phyloP scores from a whole-genome alignment of 2,797 vertebrate genomes.

The Serranus cabrilla region DNA sequence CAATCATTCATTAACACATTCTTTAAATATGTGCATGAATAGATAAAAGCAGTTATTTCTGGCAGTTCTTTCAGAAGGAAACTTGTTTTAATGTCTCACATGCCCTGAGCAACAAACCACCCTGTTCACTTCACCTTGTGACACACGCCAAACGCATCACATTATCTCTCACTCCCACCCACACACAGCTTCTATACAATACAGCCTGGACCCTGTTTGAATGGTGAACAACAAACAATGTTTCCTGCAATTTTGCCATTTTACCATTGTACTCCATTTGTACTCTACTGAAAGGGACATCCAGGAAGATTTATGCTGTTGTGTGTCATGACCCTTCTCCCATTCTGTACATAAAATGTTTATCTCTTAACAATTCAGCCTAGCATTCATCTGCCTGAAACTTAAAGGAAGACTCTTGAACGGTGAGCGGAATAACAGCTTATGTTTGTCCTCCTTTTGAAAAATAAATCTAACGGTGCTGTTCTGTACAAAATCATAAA shows the following conservation, averaged over 20 bases:
- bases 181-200: neutral
- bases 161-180: conserved; percentile 7
- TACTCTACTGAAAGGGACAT: conserved; percentile 6
- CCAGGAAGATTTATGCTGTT: conserved; percentile 22
- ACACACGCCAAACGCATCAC: conserved; percentile 40
- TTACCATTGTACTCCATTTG: neutral
- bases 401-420: conserved; percentile 2
- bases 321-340: conserved; percentile 19
- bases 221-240: conserved; percentile 15
- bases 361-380: conserved; percentile 14
- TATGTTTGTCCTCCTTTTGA: neutral
- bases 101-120: neutral
- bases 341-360: conserved; percentile 27
- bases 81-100: conserved; percentile 36
- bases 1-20: conserved; percentile 76
- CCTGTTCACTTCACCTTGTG: conserved; percentile 22
- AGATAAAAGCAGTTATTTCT: conserved; percentile 66
- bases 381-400: conserved; percentile 4
- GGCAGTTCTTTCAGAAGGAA: conserved; percentile 32
- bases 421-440: neutral
- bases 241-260: conserved; percentile 22
- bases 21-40: conserved; percentile 56
- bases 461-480: neutral
- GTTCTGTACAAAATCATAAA: neutral
- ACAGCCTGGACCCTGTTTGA: conserved; percentile 1